A percentile compares a stretch with the other conserved stretches of the same genome.
These are phyloP conservation scores for Cyprinodon brontotheroides DNA, from an alignment of 2,113 vertebrate genomes.

Conservation along the genomic window DNA sequence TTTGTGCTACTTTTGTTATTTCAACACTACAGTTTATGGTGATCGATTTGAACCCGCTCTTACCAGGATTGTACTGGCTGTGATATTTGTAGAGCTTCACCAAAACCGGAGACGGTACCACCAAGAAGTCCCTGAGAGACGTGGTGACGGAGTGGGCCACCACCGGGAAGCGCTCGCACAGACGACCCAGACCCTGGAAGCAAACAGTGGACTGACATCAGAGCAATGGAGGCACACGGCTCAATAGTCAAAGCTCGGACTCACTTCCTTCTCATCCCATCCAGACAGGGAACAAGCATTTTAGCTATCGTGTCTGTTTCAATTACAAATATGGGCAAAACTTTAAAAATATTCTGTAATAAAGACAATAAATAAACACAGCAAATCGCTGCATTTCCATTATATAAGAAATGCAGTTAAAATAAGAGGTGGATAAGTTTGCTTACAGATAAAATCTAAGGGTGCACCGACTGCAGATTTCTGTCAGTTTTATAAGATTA, in stretches of 20 bases:
- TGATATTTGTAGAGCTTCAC: constrained; percentile 99
- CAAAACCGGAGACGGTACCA: constrained; percentile 95
- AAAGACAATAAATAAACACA: no score
- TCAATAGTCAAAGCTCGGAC: neutral
- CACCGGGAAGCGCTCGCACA: constrained; percentile 95
- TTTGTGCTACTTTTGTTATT: no score
- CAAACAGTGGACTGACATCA: neutral
- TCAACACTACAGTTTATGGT: no score
- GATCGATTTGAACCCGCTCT: neutral
- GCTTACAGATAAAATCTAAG: no score
- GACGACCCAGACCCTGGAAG: constrained; percentile 89
- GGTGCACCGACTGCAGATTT: no score
- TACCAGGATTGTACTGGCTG: constrained; percentile 92
- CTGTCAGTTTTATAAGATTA: no score
- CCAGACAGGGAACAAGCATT: neutral
- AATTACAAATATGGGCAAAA: no score
- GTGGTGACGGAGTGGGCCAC: constrained; percentile 95
- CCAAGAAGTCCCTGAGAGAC: constrained; percentile 93
- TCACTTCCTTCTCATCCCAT: neutral
- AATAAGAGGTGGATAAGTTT: no score
- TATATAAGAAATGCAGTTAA: no score
- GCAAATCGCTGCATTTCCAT: no score
- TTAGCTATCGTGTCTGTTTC: neutral
- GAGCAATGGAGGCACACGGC: neutral
- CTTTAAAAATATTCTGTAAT: no score